A percentile compares a stretch with the other conserved stretches of the same genome.
Evolutionary conservation across 2,797 vertebrate species (phyloP).

Genomic region (Erpetoichthys calabaricus): DNA sequence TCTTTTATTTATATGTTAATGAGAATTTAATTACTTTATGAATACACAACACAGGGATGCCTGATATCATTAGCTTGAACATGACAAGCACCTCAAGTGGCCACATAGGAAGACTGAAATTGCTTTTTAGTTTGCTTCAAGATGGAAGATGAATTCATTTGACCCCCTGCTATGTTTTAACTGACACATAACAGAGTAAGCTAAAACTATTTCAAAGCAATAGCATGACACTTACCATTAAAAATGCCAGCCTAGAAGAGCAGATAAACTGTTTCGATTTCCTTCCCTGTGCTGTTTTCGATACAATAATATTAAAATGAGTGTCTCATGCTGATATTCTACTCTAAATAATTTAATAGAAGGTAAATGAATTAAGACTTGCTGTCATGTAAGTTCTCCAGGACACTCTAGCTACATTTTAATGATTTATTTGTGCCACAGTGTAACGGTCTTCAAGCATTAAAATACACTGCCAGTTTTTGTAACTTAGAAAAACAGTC

Average conservation of each 20-base stretch:
- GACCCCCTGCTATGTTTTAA: slow-evolving; percentile 46
- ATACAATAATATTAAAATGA: slow-evolving; percentile 15
- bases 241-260: slow-evolving; percentile 20
- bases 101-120: slow-evolving; percentile 66
- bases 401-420: slow-evolving; percentile 18
- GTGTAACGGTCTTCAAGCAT: slow-evolving; percentile 7
- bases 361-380: slow-evolving; percentile 28
- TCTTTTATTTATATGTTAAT: slow-evolving; percentile 78
- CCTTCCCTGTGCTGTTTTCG: slow-evolving; percentile 34
- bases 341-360: slow-evolving; percentile 34
- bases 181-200: slow-evolving; percentile 36
- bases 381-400: slow-evolving; percentile 19
- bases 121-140: slow-evolving; percentile 28
- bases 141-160: slow-evolving; percentile 46
- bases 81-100: slow-evolving; percentile 63
- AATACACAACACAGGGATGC: slow-evolving; percentile 69
- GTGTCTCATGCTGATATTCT: slow-evolving; percentile 22
- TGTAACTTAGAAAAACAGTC: slow-evolving; percentile 5
- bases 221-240: slow-evolving; percentile 25
- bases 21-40: slow-evolving; percentile 75
- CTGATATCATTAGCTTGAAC: slow-evolving; percentile 69
- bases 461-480: slow-evolving; percentile 14
- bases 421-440: slow-evolving; percentile 22
- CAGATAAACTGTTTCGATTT: slow-evolving; percentile 37
- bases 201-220: slow-evolving; percentile 29